Evolutionary conservation across 2,113 vertebrate species (phyloP).

Genomic region (Microtus oregoni): DNA sequence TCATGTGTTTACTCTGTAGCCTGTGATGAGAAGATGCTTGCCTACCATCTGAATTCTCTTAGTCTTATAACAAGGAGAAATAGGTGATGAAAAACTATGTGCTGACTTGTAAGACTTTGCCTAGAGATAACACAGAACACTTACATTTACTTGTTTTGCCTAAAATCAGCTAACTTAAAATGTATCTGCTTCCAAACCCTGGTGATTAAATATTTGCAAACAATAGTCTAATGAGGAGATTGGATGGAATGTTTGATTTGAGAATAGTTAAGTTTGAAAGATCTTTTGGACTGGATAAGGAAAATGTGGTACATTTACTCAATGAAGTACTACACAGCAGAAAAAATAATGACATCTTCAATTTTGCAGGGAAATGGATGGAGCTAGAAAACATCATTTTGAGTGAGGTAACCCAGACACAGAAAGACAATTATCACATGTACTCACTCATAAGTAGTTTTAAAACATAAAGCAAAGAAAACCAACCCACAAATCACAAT

Average conservation of each 20-base stretch:
- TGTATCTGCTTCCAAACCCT: background rate
- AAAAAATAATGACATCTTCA: too few species aligned
- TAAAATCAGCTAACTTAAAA: background rate
- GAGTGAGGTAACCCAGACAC: too few species aligned
- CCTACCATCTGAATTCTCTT: background rate
- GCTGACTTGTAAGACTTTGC: background rate
- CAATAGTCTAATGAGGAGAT: background rate
- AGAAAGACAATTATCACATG: too few species aligned
- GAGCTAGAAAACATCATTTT: too few species aligned
- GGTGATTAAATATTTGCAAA: background rate
- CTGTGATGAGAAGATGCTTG: background rate
- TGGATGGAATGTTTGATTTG: background rate
- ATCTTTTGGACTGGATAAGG: background rate
- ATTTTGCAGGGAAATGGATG: too few species aligned
- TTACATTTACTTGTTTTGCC: background rate
- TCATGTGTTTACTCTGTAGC: background rate
- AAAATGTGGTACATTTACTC: too few species aligned
- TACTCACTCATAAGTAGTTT: too few species aligned
- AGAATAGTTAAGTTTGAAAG: background rate
- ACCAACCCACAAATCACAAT: too few species aligned
- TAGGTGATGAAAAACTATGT: background rate
- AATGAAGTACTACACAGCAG: too few species aligned
- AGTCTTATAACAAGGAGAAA: background rate
- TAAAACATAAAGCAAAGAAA: too few species aligned
- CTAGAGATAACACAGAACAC: background rate